Conservation (phyloP, 2,113 vertebrate genomes). For the Sciurus niger region DNA sequence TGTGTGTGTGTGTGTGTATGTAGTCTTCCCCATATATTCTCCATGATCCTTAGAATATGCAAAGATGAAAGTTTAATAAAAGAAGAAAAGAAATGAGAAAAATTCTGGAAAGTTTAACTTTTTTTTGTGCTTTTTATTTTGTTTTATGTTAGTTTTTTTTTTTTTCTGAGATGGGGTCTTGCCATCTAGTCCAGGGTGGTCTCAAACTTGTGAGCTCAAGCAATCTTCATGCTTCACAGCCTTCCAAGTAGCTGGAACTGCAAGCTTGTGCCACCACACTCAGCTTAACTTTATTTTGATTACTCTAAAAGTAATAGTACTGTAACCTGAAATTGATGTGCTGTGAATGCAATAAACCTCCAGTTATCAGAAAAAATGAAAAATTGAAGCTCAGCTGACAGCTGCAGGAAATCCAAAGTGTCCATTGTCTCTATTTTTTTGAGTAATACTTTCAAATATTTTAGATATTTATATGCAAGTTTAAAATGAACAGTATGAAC, state of each 20-base stretch:
- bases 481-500: slow-evolving; percentile 36
- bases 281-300: not conserved
- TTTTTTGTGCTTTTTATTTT: not conserved
- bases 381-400: not conserved
- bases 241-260: too few relatives aligned
- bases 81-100: slow-evolving; percentile 30
- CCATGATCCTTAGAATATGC: not conserved
- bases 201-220: too few relatives aligned
- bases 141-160: too few relatives aligned
- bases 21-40: not conserved
- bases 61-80: not conserved
- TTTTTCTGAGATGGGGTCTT: too few relatives aligned
- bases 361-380: not conserved
- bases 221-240: too few relatives aligned
- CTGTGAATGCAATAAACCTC: not conserved
- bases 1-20: too few relatives aligned
- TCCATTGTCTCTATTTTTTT: not conserved
- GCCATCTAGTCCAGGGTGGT: too few relatives aligned
- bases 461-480: not conserved
- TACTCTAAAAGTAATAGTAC: not conserved
- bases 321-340: not conserved
- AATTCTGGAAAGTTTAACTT: slow-evolving; percentile 33
- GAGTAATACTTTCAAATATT: slow-evolving; percentile 28
- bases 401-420: not conserved
- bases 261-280: too few relatives aligned